These are phyloP conservation scores for Peribatodes rhomboidaria DNA, from an alignment of 2,888 invertebrate genomes.

Conservation along the genomic window DNA sequence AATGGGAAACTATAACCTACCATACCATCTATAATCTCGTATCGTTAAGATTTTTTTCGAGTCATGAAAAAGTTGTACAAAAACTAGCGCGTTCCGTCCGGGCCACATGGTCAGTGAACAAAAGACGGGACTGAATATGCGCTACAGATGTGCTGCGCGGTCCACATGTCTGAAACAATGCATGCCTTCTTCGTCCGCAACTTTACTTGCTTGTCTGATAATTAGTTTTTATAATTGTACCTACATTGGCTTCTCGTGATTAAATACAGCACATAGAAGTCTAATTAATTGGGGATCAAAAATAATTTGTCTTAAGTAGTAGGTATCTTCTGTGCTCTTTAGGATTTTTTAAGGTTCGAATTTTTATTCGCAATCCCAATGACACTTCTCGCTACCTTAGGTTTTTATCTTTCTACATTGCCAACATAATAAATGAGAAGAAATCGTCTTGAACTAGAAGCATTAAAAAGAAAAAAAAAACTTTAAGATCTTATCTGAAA, in stretches of 20 bases:
- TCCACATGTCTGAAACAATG: slow-evolving; percentile 70
- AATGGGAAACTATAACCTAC: slow-evolving; percentile 1
- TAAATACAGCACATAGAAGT: slow-evolving; percentile 19
- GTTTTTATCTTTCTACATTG: background rate
- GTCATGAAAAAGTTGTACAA: slow-evolving; percentile 52
- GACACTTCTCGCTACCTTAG: background rate
- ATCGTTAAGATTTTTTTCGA: slow-evolving; percentile 58
- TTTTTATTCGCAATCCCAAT: background rate
- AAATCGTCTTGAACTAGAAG: too few species aligned
- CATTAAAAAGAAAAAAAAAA: too few species aligned
- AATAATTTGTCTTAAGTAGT: background rate
- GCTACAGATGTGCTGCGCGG: slow-evolving; percentile 78
- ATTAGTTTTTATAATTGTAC: slow-evolving; percentile 35
- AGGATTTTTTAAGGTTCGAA: too few species aligned
- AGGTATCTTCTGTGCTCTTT: too few species aligned
- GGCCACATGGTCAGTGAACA: slow-evolving; percentile 78
- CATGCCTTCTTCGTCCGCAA: slow-evolving; percentile 61
- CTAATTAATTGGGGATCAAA: slow-evolving; percentile 7
- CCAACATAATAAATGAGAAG: background rate
- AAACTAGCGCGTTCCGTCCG: slow-evolving; percentile 71
- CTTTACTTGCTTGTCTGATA: slow-evolving; percentile 47
- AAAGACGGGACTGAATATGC: slow-evolving; percentile 80
- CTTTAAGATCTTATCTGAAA: too few species aligned
- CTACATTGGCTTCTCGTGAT: slow-evolving; percentile 28
- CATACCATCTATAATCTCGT: slow-evolving; percentile 41